Evolutionary conservation across 1,140 invertebrate genomes (phyloP), one percentile per base, ranked within the genome.

Genomic region (Lasioglossum baleicum): DNA sequence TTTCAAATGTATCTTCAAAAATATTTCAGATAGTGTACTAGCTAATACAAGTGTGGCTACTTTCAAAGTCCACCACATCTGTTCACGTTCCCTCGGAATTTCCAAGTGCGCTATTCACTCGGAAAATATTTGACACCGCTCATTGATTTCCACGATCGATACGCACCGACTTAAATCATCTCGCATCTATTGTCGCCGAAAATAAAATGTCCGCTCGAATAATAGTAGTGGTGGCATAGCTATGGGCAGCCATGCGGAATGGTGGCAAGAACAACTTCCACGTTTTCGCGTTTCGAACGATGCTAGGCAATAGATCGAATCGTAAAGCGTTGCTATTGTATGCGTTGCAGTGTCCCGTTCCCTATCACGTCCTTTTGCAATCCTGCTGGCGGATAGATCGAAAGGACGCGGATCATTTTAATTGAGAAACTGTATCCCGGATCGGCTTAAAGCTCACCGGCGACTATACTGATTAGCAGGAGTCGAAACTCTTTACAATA

Each of bases 221-320:
- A 71, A 69, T 85, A 85, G 85, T 88, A 80, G 81, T 83, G 75
- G 70, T 86, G 81, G 83, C 88, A 89, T 88, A 89, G 83, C 88
- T 88, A 87, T 87, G 89, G 83, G 84, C 88, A 89, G 82, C 88
- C 89, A 89, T 87, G 86, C 87, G 88, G 84, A 90, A 88, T 90
- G 73, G 82, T 82, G 82, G 76, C 84, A 78, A 78, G 75, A 88
- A 86, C 60, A 77, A 88, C 86, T 83, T 88, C 75, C 84, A 75
- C 75, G 81, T 88, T 88, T 86, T 84, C 76, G 31, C 77, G 72
- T 82, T 79, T 78, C 75, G 65, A 79, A 82, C 67, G 69, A 77
- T 80, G 40, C 70, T 66, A 66, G 42, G 3, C 51, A 35, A 58
- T 61, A 79, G 76, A 77, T 73, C 60, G 44, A 70, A 78, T 78